Evolutionary conservation across 2,113 vertebrate genomes (phyloP), one percentile per base, ranked within the genome.

Genomic region (Grantiella picta): DNA sequence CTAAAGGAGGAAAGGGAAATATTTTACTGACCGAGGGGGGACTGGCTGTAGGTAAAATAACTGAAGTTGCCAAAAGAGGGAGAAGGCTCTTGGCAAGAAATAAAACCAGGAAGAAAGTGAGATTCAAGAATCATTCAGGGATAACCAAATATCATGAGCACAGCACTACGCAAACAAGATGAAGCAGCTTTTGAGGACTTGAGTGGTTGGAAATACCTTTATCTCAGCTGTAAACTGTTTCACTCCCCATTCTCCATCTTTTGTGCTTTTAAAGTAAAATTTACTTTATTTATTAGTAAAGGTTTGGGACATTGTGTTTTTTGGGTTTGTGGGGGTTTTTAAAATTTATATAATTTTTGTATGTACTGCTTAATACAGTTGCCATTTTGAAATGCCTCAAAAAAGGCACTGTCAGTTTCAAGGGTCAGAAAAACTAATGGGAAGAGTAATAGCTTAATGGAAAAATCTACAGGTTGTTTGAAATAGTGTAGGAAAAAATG

Each of bases 271-370:
- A 7, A 80, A 64, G 6, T 38, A 33, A 38, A 42, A 59, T 47
- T 81, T 12, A 35, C 3, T 73, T 57, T 11, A 40, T 88, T 15
- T 29, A 60, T 29, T 79, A 60, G 8, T 45, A n/a, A 83, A 61
- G 6, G 2, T 54, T 78, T 71, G 4, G 10, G 5, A 2, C 1
- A 5, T 8, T 71, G 11, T 3, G 45, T 7, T 1, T 59, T 76
- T 87, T 40, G 5, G 6, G 3, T n/a, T 83, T 31, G 8, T 7
- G 22, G 8, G 45, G 44, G 20, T 68, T 25, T 52, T 45, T 10
- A 2, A 42, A 23, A 18, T 9, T 12, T 23, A 16, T n/a, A 45
- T 82, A 24, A 24, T 38, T 77, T 52, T 53, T 76, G 2, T 64
- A 56, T 57, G 81, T 89, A 65, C 50, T 68, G 14, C 10, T 73